Evolutionary conservation across 1,140 invertebrate species (phyloP), one percentile per base, ranked within the genome.

Genomic region (Drosophila arizonae): DNA sequence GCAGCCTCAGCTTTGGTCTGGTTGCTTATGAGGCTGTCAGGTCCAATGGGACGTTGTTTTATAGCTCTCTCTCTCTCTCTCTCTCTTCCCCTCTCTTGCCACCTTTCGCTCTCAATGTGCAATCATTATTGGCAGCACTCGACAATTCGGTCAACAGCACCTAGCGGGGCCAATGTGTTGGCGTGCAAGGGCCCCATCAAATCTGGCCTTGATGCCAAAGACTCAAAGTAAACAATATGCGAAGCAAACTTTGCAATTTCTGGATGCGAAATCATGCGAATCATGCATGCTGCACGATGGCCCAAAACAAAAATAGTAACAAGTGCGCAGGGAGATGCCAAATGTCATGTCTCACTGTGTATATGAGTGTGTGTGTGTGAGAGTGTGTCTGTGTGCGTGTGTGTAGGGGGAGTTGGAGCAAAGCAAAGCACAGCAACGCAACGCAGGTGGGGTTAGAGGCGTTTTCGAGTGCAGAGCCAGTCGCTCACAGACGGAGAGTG

Each of bases 291-390:
- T 57, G 55, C 69, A 63, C 67, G 46, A 41, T 72, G 51, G 45
- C 54, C 36, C 58, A 69, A 63, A 81, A 87, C 72, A 80, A 52
- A 82, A 82, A 81, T 82, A 82, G 74, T 72, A 75, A 36, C 70
- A 72, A 78, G 54, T 63, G 36, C 41, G 9, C 9, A 3, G 15
- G 39, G 46, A 39, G 39, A 50, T 70, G 66, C 43, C 56, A 77
- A 55, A 54, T 61, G 56, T 41, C 41, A 30, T 60, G 51, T 24
- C 36, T 30, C 28, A 0, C 28, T 30, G 30, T 43, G 28, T 15
- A 52, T 45, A 13, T 26, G 21, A 5, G 28, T 15, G 51, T 33
- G 15, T 45, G 48, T 24, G 70, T 50, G 30, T 15, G 55, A 26
- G 33, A 54, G 65, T 50, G 28, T n/a, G n/a, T n/a, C n/a, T 54